phyloP scores from a whole-genome alignment of 2,797 vertebrate genomes.

The Prionace glauca region DNA sequence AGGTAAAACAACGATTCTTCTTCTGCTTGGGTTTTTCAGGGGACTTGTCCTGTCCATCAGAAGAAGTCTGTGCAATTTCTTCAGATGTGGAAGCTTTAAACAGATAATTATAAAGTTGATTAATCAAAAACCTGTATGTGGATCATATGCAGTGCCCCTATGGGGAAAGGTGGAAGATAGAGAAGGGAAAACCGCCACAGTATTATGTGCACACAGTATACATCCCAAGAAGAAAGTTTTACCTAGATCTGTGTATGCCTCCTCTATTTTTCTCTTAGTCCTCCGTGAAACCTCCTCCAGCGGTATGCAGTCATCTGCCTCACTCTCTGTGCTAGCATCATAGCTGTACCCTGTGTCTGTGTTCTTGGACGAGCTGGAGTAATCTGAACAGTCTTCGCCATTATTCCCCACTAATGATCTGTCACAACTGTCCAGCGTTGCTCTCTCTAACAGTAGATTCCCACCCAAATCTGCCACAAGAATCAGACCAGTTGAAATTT shows the following conservation, averaged over 20 bases:
- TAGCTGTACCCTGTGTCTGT: constrained; percentile 38
- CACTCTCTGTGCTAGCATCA: constrained; percentile 35
- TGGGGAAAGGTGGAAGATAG: neutral
- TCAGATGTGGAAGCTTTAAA: constrained; percentile 60
- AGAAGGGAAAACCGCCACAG: neutral
- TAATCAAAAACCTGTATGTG: neutral
- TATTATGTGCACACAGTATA: neutral
- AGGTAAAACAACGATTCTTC: constrained; percentile 78
- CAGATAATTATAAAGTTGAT: constrained; percentile 37
- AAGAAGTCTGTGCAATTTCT: constrained; percentile 56
- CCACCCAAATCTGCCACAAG: constrained; percentile 38
- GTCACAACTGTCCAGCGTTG: constrained; percentile 31
- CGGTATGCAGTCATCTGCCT: constrained; percentile 35
- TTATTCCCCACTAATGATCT: constrained; percentile 6
- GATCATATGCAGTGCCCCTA: neutral
- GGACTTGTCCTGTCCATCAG: constrained; percentile 63
- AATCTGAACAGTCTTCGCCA: constrained; percentile 37
- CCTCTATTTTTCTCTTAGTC: constrained; percentile 44
- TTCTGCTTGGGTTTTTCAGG: constrained; percentile 72
- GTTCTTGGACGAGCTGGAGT: constrained; percentile 32
- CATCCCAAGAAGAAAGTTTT: neutral
- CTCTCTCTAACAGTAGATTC: constrained; percentile 4
- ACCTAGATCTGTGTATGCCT: constrained; percentile 37
- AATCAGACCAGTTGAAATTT: constrained; percentile 35
- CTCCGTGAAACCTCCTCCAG: constrained; percentile 41